phyloP scores from a whole-genome alignment of 2,888 invertebrate species.

The Philonicus albiceps region DNA sequence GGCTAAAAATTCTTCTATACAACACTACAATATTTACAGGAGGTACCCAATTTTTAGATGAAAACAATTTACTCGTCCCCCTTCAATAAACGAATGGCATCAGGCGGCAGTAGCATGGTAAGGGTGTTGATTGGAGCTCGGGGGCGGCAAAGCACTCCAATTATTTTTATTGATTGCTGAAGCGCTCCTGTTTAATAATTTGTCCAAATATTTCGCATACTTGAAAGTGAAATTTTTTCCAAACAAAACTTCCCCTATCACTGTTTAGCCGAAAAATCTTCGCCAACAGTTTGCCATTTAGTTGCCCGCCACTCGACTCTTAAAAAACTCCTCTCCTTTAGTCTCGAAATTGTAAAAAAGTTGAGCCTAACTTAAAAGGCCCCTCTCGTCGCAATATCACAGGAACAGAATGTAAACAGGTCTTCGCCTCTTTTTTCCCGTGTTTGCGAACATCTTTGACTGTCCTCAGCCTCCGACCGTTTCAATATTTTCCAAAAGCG shows the following conservation, averaged over 20 bases:
- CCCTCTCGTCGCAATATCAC: not conserved
- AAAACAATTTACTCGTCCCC: not conserved
- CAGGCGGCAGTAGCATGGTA: not conserved
- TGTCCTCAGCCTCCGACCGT: not conserved
- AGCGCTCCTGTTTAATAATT: not conserved
- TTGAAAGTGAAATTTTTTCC: not conserved
- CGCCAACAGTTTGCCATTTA: not conserved
- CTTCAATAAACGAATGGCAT: not conserved
- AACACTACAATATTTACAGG: not conserved
- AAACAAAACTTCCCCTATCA: not conserved
- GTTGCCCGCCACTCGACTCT: not conserved
- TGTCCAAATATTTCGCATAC: not conserved
- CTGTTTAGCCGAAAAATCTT: not conserved
- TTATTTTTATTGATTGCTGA: not conserved
- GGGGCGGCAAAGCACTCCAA: not conserved
- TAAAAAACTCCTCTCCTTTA: not conserved
- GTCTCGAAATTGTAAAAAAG: not conserved
- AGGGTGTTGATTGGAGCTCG: not conserved
- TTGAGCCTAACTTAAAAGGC: not conserved
- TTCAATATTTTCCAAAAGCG: not conserved
- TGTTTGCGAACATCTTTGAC: not conserved
- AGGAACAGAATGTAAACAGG: conserved; percentile 11
- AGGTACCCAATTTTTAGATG: not conserved
- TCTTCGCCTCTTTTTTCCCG: not conserved
- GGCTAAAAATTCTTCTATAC: not conserved